Percentiles rank a stretch among this genome's conserved stretches.
Conservation (phyloP, 2,797 vertebrate genomes). For the Scarus forsteni region DNA sequence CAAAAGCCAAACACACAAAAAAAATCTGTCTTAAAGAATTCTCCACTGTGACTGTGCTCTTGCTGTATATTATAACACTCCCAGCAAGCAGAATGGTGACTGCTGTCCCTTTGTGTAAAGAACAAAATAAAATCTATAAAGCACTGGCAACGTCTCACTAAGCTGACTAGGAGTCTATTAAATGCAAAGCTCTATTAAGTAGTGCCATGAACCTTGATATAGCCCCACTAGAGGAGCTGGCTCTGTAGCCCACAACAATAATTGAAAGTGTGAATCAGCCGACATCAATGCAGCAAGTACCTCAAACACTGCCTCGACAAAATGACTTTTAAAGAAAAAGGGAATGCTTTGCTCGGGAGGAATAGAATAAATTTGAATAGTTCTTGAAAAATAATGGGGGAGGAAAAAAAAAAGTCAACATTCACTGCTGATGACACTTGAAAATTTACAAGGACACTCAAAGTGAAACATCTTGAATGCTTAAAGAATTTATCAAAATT, state of each 20-base stretch:
- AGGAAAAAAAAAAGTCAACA: neutral
- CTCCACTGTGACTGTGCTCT: conserved; percentile 17
- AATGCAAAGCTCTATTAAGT: conserved; percentile 73
- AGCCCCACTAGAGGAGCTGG: conserved; percentile 52
- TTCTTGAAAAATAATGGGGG: conserved; percentile 23
- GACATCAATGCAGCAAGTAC: conserved; percentile 50
- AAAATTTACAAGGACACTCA: conserved; percentile 10
- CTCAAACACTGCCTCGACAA: conserved; percentile 29
- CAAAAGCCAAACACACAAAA: neutral
- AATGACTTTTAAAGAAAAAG: conserved; percentile 34
- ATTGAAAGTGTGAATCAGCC: conserved; percentile 57
- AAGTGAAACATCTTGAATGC: conserved; percentile 19
- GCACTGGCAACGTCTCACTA: conserved; percentile 58
- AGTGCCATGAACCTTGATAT: conserved; percentile 65
- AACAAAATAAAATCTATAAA: conserved; percentile 60
- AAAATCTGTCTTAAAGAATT: conserved; percentile 2
- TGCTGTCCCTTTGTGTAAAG: conserved; percentile 34
- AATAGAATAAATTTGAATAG: conserved; percentile 20
- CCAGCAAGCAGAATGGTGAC: conserved; percentile 41
- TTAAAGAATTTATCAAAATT: conserved; percentile 27
- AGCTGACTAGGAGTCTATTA: conserved; percentile 61
- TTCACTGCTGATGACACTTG: conserved; percentile 15
- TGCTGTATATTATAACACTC: conserved; percentile 33
- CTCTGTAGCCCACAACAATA: conserved; percentile 50
- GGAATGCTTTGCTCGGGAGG: conserved; percentile 20